Percentiles rank a stretch among this genome's conserved stretches.
These are phyloP conservation scores for Gymnocheta viridis DNA, from an alignment of 2,888 invertebrate species.

Conservation along the genomic window DNA sequence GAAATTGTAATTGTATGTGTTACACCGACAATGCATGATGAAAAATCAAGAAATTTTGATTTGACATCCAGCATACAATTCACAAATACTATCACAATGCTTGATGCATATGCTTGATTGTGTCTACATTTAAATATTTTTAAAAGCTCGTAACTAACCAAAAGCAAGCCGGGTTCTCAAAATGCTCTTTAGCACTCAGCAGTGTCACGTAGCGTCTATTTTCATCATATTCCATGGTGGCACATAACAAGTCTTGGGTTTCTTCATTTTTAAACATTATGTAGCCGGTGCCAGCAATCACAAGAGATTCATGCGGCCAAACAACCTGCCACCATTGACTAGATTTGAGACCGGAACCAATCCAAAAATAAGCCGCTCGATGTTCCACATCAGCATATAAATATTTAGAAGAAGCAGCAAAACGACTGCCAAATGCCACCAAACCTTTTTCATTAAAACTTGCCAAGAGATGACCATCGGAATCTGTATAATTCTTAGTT, in stretches of 20 bases:
- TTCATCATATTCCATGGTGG: constrained; percentile 56
- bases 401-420: constrained; percentile 31
- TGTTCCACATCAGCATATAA: constrained; percentile 60
- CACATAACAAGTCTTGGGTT: constrained; percentile 40
- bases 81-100: no score
- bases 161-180: constrained; percentile 17
- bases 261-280: constrained; percentile 34
- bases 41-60: no score
- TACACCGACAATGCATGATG: no score
- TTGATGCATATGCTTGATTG: no score
- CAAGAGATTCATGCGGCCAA: constrained; percentile 25
- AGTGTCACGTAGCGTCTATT: constrained; percentile 58
- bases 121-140: neutral
- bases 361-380: constrained; percentile 60
- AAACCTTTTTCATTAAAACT: constrained; percentile 28
- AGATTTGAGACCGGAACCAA: constrained; percentile 45
- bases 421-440: constrained; percentile 59
- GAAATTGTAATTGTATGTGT: no score
- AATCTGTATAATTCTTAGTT: constrained; percentile 67
- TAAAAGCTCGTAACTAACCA: constrained; percentile 37
- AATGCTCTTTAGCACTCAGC: constrained; percentile 2
- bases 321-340: constrained; percentile 64
- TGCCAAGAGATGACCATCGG: constrained; percentile 57
- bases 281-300: neutral
- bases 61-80: no score